These are phyloP conservation scores for Micrasema longulum DNA, from an alignment of 1,140 invertebrate species.

Conservation along the genomic window DNA sequence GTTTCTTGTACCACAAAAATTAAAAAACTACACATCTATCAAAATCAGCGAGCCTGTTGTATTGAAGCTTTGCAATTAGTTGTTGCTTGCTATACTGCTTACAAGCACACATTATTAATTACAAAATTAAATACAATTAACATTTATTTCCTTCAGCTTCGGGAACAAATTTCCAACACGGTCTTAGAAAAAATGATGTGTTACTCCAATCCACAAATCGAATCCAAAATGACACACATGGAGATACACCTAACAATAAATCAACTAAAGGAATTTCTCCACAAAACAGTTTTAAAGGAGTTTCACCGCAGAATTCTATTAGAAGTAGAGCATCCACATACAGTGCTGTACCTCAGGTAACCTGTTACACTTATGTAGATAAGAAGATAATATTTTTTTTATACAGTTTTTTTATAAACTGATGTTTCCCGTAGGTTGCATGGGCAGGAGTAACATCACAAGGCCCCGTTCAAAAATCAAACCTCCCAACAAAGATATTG, in stretches of 20 bases:
- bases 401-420: neutral
- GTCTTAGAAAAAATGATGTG: constrained; percentile 68
- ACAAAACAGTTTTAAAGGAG: constrained; percentile 54
- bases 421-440: constrained; percentile 59
- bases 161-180: constrained; percentile 61
- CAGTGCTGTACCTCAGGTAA: constrained; percentile 56
- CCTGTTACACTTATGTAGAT: too few relatives aligned
- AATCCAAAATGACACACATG: constrained; percentile 79
- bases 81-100: too few relatives aligned
- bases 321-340: constrained; percentile 58
- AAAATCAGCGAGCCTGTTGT: too few relatives aligned
- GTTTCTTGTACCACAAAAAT: too few relatives aligned
- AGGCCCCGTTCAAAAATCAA: constrained; percentile 43
- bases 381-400: too few relatives aligned
- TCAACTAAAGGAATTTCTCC: constrained; percentile 58
- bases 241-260: constrained; percentile 64
- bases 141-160: constrained; percentile 37
- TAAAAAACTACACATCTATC: too few relatives aligned
- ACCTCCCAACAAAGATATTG: constrained; percentile 47
- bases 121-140: too few relatives aligned
- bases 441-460: constrained; percentile 56
- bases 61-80: too few relatives aligned
- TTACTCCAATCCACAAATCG: constrained; percentile 70
- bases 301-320: constrained; percentile 50
- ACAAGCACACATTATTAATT: too few relatives aligned